phyloP scores from a whole-genome alignment of 2,113 vertebrate species.

The Bettongia penicillata region DNA sequence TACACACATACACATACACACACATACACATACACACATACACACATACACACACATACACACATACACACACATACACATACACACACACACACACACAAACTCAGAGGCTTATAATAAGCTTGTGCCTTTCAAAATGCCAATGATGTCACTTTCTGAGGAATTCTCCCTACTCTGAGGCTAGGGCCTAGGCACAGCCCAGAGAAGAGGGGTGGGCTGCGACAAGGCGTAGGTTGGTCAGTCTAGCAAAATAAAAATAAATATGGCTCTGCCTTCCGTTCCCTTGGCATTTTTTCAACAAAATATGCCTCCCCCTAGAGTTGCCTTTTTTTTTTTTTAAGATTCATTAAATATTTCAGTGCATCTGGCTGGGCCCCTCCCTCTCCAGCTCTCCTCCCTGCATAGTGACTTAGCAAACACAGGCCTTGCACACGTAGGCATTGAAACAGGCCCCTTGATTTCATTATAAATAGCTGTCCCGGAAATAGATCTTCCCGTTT shows the following conservation, averaged over 20 bases:
- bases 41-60: background rate
- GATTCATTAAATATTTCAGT: constrained; percentile 80
- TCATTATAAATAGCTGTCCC: constrained; percentile 79
- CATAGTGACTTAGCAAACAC: constrained; percentile 68
- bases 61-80: background rate
- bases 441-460: constrained; percentile 76
- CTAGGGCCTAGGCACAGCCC: background rate
- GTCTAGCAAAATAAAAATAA: background rate
- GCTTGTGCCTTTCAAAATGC: constrained; percentile 74
- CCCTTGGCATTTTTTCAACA: constrained; percentile 57
- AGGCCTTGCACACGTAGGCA: constrained; percentile 74
- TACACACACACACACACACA: background rate
- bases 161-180: constrained; percentile 38
- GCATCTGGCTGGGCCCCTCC: constrained; percentile 65
- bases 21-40: background rate
- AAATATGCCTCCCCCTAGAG: constrained; percentile 44
- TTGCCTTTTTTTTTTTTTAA: background rate
- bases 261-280: constrained; percentile 24
- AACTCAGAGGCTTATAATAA: constrained; percentile 55
- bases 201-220: background rate
- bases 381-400: constrained; percentile 34
- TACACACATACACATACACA: background rate
- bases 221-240: background rate
- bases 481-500: constrained; percentile 76
- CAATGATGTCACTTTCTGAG: constrained; percentile 49